Base-by-base conservation (phyloP, 2,888 invertebrate genomes). In the Catocala sponsa region DNA sequence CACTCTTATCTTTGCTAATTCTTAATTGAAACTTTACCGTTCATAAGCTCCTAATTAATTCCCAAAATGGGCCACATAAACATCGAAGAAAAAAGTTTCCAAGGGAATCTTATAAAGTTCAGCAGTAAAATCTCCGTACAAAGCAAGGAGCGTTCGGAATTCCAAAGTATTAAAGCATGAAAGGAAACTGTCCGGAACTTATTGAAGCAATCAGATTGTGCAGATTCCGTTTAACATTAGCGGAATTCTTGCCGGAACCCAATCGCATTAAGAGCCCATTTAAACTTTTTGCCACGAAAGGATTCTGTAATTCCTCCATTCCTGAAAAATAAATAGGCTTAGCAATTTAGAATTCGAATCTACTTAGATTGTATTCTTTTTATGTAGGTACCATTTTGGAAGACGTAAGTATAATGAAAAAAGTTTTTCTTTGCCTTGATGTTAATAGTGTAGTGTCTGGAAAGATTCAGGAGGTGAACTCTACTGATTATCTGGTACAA, bases 131-230 rank as follows among this genome's bases (percentile, higher is more conserved):
- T 80, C 72, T 74, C 59, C 74, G 76, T 62, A 78, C 78, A 77
- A 78, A 71, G 76, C 81, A 80, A 73, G 80, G 75, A 80, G 74
- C 82, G 80, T 80, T 73, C 79, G 81, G 86, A 90, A 90, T 90
- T 83, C 81, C 79, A 82, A 90, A 91, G 91, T 89, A 89, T 90
- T 88, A 89, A 88, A 89, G 89, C 86, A 88, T 89, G 84, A 86
- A 91, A 86, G 83, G 84, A 86, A 91, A 91, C 88, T 90, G 90
- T 85, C 88, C 86, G 85, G 87, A 91, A 92, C 90, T 92, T 92
- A 92, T 93, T 89, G 92, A 88, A 91, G 90, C 89, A 91, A 90
- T 91, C 88, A 89, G 91, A 92, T 91, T 90, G 90, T 87, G 84
- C 86, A 85, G 85, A 92, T 91, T 91, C 91, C 92, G 87, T 87